These are phyloP conservation scores for Gymnodraco acuticeps DNA, from an alignment of 2,797 vertebrate species.

Conservation along the genomic window DNA sequence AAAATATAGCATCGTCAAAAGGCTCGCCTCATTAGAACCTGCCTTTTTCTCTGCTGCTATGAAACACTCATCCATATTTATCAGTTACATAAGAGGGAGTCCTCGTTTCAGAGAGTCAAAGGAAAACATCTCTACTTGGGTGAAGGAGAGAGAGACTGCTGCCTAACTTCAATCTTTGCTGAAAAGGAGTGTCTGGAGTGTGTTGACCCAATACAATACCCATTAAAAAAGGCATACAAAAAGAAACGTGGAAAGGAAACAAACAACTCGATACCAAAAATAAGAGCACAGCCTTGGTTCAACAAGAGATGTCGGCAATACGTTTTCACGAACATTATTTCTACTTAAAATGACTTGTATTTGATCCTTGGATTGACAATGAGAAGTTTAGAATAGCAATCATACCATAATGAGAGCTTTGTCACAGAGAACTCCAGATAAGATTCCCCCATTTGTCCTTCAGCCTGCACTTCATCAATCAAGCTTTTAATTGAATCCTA, in stretches of 20 bases:
- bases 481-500: constrained; percentile 76
- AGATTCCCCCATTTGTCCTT: constrained; percentile 62
- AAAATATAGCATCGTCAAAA: constrained; percentile 33
- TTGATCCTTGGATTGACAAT: constrained; percentile 2
- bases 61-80: constrained; percentile 74
- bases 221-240: neutral
- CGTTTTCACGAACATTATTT: constrained; percentile 7
- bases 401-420: constrained; percentile 36
- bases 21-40: constrained; percentile 57
- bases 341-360: constrained; percentile 6
- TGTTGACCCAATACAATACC: constrained; percentile 42
- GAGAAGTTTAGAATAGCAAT: constrained; percentile 12
- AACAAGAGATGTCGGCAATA: neutral
- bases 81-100: constrained; percentile 56
- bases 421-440: constrained; percentile 51
- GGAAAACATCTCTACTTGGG: constrained; percentile 33
- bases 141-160: constrained; percentile 34
- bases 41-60: constrained; percentile 31
- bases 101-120: constrained; percentile 54
- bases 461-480: constrained; percentile 70
- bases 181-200: constrained; percentile 6
- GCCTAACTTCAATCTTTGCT: constrained; percentile 24
- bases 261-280: constrained; percentile 9
- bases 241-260: neutral
- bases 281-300: neutral